Evolutionary conservation across 2,797 vertebrate genomes (phyloP).

Genomic region (Enteromius fasciolatus): DNA sequence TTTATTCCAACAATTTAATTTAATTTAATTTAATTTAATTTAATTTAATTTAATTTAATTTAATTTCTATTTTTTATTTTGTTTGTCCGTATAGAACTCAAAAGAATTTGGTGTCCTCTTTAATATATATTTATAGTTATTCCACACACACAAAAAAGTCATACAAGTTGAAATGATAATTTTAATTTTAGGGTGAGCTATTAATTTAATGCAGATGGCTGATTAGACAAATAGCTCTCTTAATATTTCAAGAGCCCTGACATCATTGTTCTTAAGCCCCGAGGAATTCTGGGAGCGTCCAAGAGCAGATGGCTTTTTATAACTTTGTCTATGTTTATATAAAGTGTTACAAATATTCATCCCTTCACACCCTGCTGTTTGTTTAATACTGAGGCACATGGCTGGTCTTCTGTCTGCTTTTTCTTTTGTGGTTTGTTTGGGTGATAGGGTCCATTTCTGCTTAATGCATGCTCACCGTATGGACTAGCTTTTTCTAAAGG

Average conservation of each 20-base stretch:
- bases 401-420: constrained; percentile 57
- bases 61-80: not conserved
- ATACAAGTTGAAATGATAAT: not conserved
- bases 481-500: constrained; percentile 61
- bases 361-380: constrained; percentile 63
- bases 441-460: constrained; percentile 52
- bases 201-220: constrained; percentile 11
- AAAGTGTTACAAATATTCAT: constrained; percentile 64
- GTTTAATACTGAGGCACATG: constrained; percentile 61
- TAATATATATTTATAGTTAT: not conserved
- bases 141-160: not conserved
- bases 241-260: constrained; percentile 44
- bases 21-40: too few species aligned
- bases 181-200: not conserved
- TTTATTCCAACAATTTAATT: too few species aligned
- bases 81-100: not conserved
- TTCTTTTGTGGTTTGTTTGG: constrained; percentile 57
- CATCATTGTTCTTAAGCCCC: constrained; percentile 43
- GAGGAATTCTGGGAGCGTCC: constrained; percentile 1
- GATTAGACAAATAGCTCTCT: constrained; percentile 41
- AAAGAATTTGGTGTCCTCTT: not conserved
- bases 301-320: constrained; percentile 62
- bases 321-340: constrained; percentile 66
- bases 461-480: constrained; percentile 57
- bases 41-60: too few species aligned